phyloP scores from a whole-genome alignment of 1,140 invertebrate species.

The Brachionus paranguensis region DNA sequence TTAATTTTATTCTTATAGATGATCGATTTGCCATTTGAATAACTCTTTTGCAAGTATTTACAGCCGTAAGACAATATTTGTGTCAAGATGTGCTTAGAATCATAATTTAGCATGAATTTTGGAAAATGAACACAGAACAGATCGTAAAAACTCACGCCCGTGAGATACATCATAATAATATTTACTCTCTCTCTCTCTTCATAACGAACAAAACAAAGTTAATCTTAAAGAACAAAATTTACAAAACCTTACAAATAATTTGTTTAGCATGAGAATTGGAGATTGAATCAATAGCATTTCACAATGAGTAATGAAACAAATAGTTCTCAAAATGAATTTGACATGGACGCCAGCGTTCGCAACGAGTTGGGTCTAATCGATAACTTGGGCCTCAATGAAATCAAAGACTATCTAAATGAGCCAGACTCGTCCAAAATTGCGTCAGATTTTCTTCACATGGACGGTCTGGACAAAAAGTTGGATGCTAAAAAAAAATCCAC shows the following conservation, averaged over 20 bases:
- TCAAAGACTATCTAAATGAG: not conserved
- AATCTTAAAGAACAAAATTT: not conserved
- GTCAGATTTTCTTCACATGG: not conserved
- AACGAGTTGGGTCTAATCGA: not conserved
- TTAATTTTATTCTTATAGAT: not conserved
- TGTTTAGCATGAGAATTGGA: not conserved
- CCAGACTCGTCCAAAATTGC: not conserved
- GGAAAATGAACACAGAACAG: not conserved
- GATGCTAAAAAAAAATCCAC: not conserved
- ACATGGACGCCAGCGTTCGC: not conserved
- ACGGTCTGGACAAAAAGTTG: not conserved
- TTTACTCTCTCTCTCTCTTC: not conserved
- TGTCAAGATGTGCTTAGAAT: not conserved
- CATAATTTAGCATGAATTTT: not conserved
- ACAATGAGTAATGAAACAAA: not conserved
- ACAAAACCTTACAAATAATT: conserved; percentile 1
- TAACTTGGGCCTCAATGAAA: not conserved
- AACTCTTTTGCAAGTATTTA: not conserved
- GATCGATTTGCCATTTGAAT: not conserved
- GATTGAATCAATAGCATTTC: not conserved
- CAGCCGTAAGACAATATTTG: not conserved
- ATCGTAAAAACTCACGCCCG: not conserved
- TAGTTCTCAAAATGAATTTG: not conserved
- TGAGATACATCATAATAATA: not conserved
- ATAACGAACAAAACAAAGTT: not conserved